Conservation (phyloP, 2,888 invertebrate genomes). For the Scotopteryx bipunctaria region DNA sequence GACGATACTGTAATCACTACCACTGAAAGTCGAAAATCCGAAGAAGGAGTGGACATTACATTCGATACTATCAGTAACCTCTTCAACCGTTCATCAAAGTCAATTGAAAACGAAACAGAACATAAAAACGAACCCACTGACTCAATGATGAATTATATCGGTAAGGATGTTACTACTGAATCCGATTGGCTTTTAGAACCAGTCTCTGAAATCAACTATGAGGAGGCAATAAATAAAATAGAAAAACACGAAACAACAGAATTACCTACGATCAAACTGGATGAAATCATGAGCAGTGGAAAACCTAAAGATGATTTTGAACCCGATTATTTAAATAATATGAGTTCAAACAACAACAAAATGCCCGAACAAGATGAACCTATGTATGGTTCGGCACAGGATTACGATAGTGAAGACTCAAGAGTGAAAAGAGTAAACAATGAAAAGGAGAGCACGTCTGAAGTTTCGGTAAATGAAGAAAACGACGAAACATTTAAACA, state of each 20-base stretch:
- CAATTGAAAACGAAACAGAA: constrained; percentile 48
- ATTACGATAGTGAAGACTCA: constrained; percentile 68
- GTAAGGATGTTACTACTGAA: constrained; percentile 47
- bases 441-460: constrained; percentile 38
- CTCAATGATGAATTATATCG: constrained; percentile 29
- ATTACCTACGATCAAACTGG: constrained; percentile 50
- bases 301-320: constrained; percentile 67
- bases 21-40: constrained; percentile 40
- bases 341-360: constrained; percentile 54
- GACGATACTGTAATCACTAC: constrained; percentile 34
- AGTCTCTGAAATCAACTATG: constrained; percentile 63
- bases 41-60: constrained; percentile 60
- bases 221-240: constrained; percentile 58
- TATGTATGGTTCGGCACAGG: constrained; percentile 62
- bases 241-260: constrained; percentile 59
- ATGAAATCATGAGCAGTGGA: constrained; percentile 57
- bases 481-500: constrained; percentile 30
- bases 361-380: constrained; percentile 57
- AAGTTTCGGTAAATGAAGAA: constrained; percentile 26
- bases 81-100: constrained; percentile 68
- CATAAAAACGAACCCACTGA: constrained; percentile 41
- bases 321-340: constrained; percentile 69
- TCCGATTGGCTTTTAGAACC: constrained; percentile 71
- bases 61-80: constrained; percentile 67
- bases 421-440: constrained; percentile 65